Conservation (phyloP, 2,797 vertebrate genomes). For the Hylomyscus alleni region DNA sequence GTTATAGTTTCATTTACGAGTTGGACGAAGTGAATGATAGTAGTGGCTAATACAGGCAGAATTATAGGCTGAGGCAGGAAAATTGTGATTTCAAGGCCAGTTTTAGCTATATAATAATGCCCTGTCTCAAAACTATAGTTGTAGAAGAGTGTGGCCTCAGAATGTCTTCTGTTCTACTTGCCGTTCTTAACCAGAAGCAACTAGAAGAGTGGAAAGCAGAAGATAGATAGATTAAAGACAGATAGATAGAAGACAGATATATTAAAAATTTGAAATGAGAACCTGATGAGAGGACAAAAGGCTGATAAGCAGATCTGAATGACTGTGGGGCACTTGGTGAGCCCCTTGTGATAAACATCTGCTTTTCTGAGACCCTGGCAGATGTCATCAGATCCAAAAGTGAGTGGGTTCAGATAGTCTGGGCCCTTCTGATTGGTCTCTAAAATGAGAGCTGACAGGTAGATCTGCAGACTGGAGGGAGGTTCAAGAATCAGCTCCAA, state of each 20-base stretch:
- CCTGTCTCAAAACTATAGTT: not conserved
- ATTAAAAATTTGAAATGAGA: not conserved
- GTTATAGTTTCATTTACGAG: not conserved
- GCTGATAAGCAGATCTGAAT: not conserved
- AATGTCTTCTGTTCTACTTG: not conserved
- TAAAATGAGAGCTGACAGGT: not conserved
- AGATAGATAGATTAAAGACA: no score
- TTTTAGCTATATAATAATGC: not conserved
- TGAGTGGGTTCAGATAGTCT: not conserved
- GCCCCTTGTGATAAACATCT: not conserved
- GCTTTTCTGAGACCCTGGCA: not conserved
- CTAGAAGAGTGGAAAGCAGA: not conserved
- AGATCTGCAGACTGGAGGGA: not conserved
- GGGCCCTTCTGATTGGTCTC: not conserved
- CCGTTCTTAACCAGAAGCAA: not conserved
- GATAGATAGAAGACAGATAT: not conserved
- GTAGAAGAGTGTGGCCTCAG: not conserved
- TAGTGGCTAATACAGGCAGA: not conserved
- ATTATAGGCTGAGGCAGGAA: not conserved
- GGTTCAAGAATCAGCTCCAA: not conserved
- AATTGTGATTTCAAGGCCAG: not conserved
- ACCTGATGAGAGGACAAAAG: not conserved
- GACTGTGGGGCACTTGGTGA: not conserved
- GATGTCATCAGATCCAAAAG: not conserved
- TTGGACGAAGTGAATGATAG: not conserved